Base-by-base conservation (phyloP, 2,797 vertebrate genomes). In the Acridotheres tristis region DNA sequence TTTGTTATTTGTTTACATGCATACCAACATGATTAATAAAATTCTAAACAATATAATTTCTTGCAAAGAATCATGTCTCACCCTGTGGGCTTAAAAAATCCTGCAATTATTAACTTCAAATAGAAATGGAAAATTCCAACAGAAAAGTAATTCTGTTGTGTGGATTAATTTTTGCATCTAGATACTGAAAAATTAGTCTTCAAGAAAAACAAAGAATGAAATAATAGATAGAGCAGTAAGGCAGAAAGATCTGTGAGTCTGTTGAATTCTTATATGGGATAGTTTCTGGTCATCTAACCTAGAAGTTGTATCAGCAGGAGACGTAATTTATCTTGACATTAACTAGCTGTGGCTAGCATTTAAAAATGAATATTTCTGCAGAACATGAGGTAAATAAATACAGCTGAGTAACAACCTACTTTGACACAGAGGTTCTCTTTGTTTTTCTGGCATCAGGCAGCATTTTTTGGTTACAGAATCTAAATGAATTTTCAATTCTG, bases 381-480 rank as follows among this genome's bases (percentile, higher is more conserved):
- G 66, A 63, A 66, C 50, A 73, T 43, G 4, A 91, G 9, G 25
- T 57, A 73, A 89, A 88, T 45, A 84, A 85, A 79, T 59, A 36
- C 55, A 80, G 22, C 30, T 71, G 18, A 77, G 6, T 47, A 80
- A 74, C 32, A 65, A 16, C 42, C 6, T 43, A 3, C 7, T 65
- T 75, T 55, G 55, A 89, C 40, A 58, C 9, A 87, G 47, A 30
- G n/a, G 13, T 68, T 83, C 38, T 67, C 43, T 78, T 40, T 40
- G 40, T 76, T 92, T 85, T 92, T 90, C 45, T 95, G 65, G 65
- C 76, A 61, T 72, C 9, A 40, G 51, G 50, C 8, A 72, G 6
- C 25, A 42, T 59, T 82, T 91, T 85, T 85, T 91, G 8, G 16
- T 71, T 45, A 77, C 19, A 48, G 38, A 67, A 57, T 71, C 9